phyloP scores from a whole-genome alignment of 2,797 vertebrate genomes.

The Adelosebastes latens region DNA sequence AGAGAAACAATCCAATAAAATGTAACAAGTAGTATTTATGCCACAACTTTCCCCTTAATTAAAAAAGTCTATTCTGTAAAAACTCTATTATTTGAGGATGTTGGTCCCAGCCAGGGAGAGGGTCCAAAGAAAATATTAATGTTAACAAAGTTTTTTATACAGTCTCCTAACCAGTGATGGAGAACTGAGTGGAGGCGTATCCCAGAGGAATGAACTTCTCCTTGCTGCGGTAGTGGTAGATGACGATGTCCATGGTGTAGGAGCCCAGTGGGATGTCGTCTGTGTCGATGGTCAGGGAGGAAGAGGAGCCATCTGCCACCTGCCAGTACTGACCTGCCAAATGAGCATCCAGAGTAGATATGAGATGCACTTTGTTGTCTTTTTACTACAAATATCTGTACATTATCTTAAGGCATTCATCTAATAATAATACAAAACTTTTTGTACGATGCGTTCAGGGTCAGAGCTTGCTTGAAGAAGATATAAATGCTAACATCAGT shows the following conservation, averaged over 20 bases:
- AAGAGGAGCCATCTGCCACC: conserved; percentile 88
- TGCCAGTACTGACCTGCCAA: conserved; percentile 92
- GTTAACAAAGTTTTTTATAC: too few species aligned
- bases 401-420: neutral
- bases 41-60: too few species aligned
- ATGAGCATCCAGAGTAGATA: neutral
- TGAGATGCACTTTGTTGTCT: neutral
- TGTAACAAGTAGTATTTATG: too few species aligned
- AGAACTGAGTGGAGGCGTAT: conserved; percentile 87
- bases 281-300: conserved; percentile 87
- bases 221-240: conserved; percentile 91
- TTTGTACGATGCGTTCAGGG: neutral
- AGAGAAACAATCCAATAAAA: too few species aligned
- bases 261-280: conserved; percentile 86
- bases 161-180: conserved; percentile 83
- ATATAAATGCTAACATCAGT: neutral
- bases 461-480: neutral
- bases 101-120: too few species aligned
- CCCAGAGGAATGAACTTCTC: conserved; percentile 93
- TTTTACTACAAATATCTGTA: neutral
- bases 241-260: conserved; percentile 90
- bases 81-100: too few species aligned
- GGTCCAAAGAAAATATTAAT: too few species aligned
- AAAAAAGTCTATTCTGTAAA: too few species aligned
- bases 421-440: neutral